phyloP scores from a whole-genome alignment of 2,113 vertebrate species.

The Xenopus laevis region DNA sequence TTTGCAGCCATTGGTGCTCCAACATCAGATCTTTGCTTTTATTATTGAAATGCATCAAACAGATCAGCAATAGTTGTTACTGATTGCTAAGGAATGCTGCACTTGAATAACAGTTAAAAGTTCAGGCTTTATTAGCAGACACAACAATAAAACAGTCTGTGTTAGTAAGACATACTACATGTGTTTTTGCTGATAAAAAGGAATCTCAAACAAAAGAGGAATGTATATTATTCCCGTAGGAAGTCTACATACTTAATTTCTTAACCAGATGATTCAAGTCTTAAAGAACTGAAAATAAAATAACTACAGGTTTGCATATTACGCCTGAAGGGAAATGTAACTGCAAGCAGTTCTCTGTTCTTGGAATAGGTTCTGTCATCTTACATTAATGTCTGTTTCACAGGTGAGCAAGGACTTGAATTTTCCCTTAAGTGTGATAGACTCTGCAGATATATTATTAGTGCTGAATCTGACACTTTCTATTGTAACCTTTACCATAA shows the following conservation, averaged over 20 bases:
- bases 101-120: too few species aligned
- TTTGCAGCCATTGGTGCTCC: too few species aligned
- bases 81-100: too few species aligned
- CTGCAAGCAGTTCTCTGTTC: background rate
- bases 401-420: background rate
- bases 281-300: background rate
- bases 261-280: constrained; percentile 50
- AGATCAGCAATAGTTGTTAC: too few species aligned
- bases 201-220: constrained; percentile 25
- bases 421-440: background rate
- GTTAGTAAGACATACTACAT: background rate
- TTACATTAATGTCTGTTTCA: constrained; percentile 12
- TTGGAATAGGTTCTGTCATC: background rate
- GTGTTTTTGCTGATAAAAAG: constrained; percentile 1
- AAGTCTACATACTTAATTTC: constrained; percentile 45
- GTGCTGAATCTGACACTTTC: background rate
- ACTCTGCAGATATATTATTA: background rate
- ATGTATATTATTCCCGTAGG: constrained; percentile 8
- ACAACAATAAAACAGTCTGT: constrained; percentile 8
- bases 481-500: background rate
- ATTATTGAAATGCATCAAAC: too few species aligned
- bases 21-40: too few species aligned
- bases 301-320: background rate
- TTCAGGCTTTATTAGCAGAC: constrained; percentile 7
- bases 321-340: constrained; percentile 13